phyloP scores from a whole-genome alignment of 2,888 invertebrate species.

The Stegana nigrithorax region DNA sequence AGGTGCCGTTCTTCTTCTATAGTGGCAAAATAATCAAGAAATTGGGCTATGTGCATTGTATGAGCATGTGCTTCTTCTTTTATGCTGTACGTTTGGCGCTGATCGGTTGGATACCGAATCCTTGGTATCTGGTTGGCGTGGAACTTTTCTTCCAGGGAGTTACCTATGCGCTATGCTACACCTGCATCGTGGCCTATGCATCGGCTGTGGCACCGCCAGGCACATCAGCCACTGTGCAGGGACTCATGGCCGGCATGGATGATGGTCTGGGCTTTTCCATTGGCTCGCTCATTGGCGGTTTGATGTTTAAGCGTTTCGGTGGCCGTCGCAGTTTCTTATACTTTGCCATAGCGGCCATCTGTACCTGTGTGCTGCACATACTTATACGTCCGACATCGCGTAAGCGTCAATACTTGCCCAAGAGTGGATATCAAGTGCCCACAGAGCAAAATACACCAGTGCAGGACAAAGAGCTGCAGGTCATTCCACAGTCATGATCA shows the following conservation, averaged over 20 bases:
- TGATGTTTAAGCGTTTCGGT: slow-evolving; percentile 75
- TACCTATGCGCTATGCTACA: slow-evolving; percentile 87
- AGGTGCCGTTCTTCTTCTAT: slow-evolving; percentile 81
- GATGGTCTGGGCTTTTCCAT: slow-evolving; percentile 85
- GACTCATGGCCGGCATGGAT: slow-evolving; percentile 88
- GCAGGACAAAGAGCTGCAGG: slow-evolving; percentile 24
- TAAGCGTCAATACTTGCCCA: slow-evolving; percentile 63
- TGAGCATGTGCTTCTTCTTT: slow-evolving; percentile 81
- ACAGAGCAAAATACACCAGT: slow-evolving; percentile 43
- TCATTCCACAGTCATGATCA: not conserved
- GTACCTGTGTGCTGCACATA: slow-evolving; percentile 65
- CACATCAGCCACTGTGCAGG: slow-evolving; percentile 86
- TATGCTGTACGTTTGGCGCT: slow-evolving; percentile 81
- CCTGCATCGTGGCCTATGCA: slow-evolving; percentile 81
- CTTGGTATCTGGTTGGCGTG: slow-evolving; percentile 85
- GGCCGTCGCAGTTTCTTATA: slow-evolving; percentile 72
- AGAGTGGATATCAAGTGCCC: slow-evolving; percentile 54
- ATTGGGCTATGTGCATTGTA: slow-evolving; percentile 81
- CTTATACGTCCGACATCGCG: slow-evolving; percentile 62
- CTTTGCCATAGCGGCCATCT: slow-evolving; percentile 65
- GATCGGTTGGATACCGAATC: slow-evolving; percentile 81
- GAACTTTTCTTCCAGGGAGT: slow-evolving; percentile 87
- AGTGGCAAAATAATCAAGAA: slow-evolving; percentile 81
- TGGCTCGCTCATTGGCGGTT: slow-evolving; percentile 80
- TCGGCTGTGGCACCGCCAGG: slow-evolving; percentile 77